These are phyloP conservation scores for Dasyornis broadbenti DNA, from an alignment of 2,113 vertebrate genomes.

Conservation along the genomic window DNA sequence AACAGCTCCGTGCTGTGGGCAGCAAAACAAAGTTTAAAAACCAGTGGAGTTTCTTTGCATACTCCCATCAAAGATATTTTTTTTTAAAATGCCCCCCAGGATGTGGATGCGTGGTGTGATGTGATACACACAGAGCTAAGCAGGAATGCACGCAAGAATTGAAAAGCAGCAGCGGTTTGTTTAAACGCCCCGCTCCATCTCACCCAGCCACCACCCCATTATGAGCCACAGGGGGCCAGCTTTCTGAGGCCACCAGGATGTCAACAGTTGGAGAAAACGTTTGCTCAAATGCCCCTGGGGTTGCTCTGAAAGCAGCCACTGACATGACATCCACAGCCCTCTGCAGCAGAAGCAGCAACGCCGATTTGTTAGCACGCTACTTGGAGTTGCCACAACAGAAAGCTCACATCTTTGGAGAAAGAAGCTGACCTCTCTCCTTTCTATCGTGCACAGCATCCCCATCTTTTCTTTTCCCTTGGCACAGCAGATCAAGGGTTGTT, in stretches of 20 bases:
- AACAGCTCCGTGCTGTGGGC: background rate
- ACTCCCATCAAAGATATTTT: background rate
- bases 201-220: background rate
- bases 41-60: background rate
- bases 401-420: background rate
- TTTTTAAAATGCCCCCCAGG: background rate
- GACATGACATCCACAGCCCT: background rate
- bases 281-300: background rate
- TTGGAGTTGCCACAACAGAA: background rate
- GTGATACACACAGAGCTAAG: background rate
- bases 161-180: background rate
- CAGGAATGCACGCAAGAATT: background rate
- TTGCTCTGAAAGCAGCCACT: background rate
- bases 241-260: slow-evolving; percentile 39
- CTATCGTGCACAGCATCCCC: background rate
- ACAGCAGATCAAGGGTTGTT: background rate
- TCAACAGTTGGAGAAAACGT: background rate
- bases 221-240: slow-evolving; percentile 11
- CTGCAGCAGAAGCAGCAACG: background rate
- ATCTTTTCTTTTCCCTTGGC: background rate
- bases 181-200: background rate
- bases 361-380: background rate
- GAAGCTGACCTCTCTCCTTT: background rate
- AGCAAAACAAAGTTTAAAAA: background rate
- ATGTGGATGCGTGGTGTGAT: background rate